Evolutionary conservation across 2,888 invertebrate species (phyloP), one percentile per base, ranked within the genome.

Genomic region (Drosophila greeni): DNA sequence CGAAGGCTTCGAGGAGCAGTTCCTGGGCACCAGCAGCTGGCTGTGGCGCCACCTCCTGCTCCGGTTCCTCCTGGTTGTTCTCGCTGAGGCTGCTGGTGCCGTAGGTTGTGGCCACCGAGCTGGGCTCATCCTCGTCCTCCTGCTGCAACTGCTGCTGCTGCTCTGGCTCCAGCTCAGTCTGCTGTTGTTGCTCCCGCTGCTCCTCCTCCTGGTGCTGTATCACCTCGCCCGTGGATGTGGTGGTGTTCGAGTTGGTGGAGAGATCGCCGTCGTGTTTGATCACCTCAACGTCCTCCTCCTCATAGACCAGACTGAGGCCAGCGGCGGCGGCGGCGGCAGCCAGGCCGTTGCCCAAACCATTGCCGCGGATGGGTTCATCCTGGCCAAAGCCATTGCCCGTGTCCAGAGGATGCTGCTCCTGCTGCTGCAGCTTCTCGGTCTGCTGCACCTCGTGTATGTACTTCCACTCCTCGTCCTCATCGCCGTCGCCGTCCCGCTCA

Each of bases 401-500:
- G 60, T 62, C 65, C 76, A 18, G 31, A 49, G 62, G 65, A n/a
- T 76, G 75, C 37, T 75, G 66, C 43, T 80, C 73, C 55, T 47
- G 45, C 48, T 80, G 73, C 55, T 80, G 79, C 55, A 82, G 85
- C 80, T 88, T 88, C 79, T 88, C 88, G 80, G 86, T 87, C 81
- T 91, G 91, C 80, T 91, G 91, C 86, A 91, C 92, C 87, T 92
- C 92, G 77, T 92, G 93, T 79, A 92, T 93, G 88, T 95, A 95
- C 88, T 95, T 95, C 95, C 95, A 95, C 93, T 95, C 95, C 92
- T 95, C 95, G 90, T 95, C 95, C 76, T 87, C 87, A 45, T 85
- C 85, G 59, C 76, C 86, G 53, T 85, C 85, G 62, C 76, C 76
- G 68, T 82, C 82, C 68, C 76, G 73, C 60, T 82, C 86, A 67